Evolutionary conservation across 2,113 vertebrate species (phyloP).

Genomic region (Corythaixoides concolor): DNA sequence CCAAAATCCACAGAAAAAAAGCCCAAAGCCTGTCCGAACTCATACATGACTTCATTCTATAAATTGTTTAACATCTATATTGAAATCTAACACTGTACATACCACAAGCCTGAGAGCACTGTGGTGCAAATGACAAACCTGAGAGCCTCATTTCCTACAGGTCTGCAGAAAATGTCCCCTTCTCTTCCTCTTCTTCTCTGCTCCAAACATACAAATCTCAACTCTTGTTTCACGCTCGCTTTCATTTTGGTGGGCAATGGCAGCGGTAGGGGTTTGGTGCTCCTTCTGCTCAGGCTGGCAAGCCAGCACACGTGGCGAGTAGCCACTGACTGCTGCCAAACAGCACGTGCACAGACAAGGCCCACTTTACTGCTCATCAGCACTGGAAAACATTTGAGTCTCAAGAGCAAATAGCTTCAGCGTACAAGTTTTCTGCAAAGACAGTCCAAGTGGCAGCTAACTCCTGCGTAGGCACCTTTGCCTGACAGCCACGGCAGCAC

Average conservation of each 20-base stretch:
- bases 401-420: background rate
- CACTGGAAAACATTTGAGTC: rapidly evolving
- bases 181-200: background rate
- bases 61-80: background rate
- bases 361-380: background rate
- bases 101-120: no score
- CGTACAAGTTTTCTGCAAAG: background rate
- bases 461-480: background rate
- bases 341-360: background rate
- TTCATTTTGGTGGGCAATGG: background rate
- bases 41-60: background rate
- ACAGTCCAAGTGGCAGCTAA: background rate
- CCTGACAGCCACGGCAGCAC: background rate
- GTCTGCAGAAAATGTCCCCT: background rate
- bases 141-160: background rate
- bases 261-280: background rate
- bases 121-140: background rate
- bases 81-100: background rate
- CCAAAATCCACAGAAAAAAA: background rate
- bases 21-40: background rate
- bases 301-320: rapidly evolving
- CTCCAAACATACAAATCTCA: background rate
- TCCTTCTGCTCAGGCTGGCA: background rate
- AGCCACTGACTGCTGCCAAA: background rate
- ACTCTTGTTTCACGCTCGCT: background rate